Evolutionary conservation across 2,888 invertebrate genomes (phyloP).

Genomic region (Torymus tubicola): DNA sequence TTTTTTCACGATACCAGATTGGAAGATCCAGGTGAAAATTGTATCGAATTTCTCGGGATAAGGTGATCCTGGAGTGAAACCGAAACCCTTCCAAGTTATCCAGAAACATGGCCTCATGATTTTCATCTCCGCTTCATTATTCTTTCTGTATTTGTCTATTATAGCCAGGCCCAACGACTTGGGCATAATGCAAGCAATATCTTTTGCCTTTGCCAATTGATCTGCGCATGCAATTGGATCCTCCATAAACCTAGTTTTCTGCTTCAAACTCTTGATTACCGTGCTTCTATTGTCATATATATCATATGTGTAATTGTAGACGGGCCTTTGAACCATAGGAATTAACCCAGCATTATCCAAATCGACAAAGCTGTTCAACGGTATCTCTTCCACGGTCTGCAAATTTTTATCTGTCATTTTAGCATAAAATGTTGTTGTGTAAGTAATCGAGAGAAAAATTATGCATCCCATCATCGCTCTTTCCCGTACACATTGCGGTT

Average conservation of each 20-base stretch:
- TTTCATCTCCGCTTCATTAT: neutral
- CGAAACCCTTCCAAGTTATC: conserved; percentile 40
- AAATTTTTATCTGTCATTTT: conserved; percentile 54
- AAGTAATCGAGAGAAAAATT: conserved; percentile 53
- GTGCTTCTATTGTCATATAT: neutral
- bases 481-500: conserved; percentile 40
- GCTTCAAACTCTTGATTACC: neutral
- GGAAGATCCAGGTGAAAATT: conserved; percentile 15
- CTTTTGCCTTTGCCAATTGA: neutral
- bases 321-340: conserved; percentile 31
- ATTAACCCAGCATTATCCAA: conserved; percentile 54
- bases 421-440: conserved; percentile 54
- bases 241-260: neutral
- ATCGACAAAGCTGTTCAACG: conserved; percentile 50
- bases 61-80: conserved; percentile 49
- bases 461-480: conserved; percentile 56
- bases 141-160: neutral
- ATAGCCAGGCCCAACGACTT: neutral
- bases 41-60: conserved; percentile 44
- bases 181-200: conserved; percentile 1
- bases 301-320: conserved; percentile 49
- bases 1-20: conserved; percentile 34
- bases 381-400: conserved; percentile 11
- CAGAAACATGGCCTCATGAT: conserved; percentile 52
- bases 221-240: neutral